A percentile compares a stretch with the other conserved stretches of the same genome.
Evolutionary conservation across 2,797 vertebrate species (phyloP).

Genomic region (Silurus lanzhouensis): DNA sequence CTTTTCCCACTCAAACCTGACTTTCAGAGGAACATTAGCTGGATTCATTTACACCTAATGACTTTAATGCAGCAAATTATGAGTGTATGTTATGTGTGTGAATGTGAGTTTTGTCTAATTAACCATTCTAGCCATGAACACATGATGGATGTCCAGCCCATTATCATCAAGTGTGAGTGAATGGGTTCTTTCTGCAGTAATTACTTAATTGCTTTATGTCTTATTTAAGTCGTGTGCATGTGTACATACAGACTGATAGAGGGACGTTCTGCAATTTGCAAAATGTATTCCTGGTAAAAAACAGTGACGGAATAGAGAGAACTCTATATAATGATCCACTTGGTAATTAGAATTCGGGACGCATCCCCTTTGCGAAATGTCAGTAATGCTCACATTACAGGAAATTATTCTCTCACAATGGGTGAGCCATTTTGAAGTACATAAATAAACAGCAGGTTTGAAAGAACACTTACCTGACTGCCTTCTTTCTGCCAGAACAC

Average conservation of each 20-base stretch:
- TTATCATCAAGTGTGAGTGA: slow-evolving; percentile 84
- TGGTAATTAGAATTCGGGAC: neutral
- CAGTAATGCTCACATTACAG: neutral
- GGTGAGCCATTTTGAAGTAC: neutral
- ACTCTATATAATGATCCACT: neutral
- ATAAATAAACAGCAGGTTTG: neutral
- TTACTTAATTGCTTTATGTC: slow-evolving; percentile 68
- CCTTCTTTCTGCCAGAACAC: slow-evolving; percentile 99
- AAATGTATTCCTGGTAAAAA: no score
- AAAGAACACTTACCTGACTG: slow-evolving; percentile 81
- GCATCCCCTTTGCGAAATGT: neutral
- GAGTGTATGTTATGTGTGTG: slow-evolving; percentile 67
- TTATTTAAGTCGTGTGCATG: slow-evolving; percentile 47
- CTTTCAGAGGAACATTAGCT: slow-evolving; percentile 83
- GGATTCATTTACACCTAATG: slow-evolving; percentile 90
- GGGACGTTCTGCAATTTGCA: neutral
- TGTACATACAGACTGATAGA: slow-evolving; percentile 1
- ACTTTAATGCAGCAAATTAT: slow-evolving; percentile 88
- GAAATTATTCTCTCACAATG: neutral
- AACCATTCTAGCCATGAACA: slow-evolving; percentile 78
- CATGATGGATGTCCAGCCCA: slow-evolving; percentile 86
- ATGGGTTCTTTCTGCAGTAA: slow-evolving; percentile 81
- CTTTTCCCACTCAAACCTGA: slow-evolving; percentile 69
- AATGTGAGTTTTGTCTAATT: slow-evolving; percentile 78
- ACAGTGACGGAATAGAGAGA: neutral